Conservation (phyloP, 2,797 vertebrate species). For the Thaleichthys pacificus region DNA sequence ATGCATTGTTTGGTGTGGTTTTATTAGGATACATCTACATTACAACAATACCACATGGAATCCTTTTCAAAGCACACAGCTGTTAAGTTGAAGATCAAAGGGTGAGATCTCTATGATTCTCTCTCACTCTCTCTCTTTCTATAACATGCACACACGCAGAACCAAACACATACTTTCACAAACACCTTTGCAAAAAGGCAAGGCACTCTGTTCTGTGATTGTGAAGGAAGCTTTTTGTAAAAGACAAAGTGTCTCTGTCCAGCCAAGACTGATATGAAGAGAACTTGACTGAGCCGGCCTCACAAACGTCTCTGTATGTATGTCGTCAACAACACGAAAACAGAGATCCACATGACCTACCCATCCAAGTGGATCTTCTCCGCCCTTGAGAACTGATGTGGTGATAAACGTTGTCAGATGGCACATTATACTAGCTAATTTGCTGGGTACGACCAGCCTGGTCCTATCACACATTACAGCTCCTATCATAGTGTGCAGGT, state of each 20-base stretch:
- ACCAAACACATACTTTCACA: too few relatives aligned
- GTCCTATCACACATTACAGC: conserved; percentile 15
- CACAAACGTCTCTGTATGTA: conserved; percentile 8
- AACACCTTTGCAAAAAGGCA: background rate
- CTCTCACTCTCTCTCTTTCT: conserved; percentile 6
- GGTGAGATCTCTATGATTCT: conserved; percentile 23
- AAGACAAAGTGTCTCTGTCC: too few relatives aligned
- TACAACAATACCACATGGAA: conserved; percentile 49
- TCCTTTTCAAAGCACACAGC: conserved; percentile 45
- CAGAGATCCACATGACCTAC: conserved; percentile 31
- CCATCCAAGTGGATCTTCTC: conserved; percentile 32
- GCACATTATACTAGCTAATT: conserved; percentile 45
- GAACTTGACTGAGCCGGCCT: background rate
- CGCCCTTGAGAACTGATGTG: conserved; percentile 37
- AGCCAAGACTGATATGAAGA: too few relatives aligned
- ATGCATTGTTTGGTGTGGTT: conserved; percentile 53
- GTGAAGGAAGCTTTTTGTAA: too few relatives aligned
- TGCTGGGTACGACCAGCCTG: conserved; percentile 38
- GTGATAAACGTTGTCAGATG: conserved; percentile 59
- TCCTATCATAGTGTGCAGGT: conserved; percentile 45
- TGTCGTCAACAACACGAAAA: conserved; percentile 20
- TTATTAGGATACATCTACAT: conserved; percentile 50
- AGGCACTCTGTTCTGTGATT: too few relatives aligned
- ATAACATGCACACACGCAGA: background rate
- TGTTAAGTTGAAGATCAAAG: conserved; percentile 59